Evolutionary conservation across 2,113 vertebrate genomes (phyloP).

Genomic region (Siniperca knerii): DNA sequence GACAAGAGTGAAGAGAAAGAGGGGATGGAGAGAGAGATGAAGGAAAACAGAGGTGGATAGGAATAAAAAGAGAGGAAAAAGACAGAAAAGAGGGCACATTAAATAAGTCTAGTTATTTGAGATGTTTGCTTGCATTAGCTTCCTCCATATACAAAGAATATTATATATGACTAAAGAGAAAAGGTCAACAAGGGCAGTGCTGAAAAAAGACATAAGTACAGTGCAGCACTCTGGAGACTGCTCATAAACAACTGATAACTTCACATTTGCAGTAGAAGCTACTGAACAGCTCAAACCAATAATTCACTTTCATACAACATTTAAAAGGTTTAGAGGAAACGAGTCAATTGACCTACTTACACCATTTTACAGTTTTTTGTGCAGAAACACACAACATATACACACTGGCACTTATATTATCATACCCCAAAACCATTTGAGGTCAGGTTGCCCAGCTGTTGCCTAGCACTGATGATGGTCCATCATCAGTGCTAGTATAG

Average conservation of each 20-base stretch:
- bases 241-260: background rate
- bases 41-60: background rate
- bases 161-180: background rate
- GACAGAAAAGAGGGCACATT: slow-evolving; percentile 33
- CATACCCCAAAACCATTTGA: slow-evolving; percentile 19
- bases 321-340: slow-evolving; percentile 2
- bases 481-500: background rate
- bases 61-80: background rate
- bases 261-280: background rate
- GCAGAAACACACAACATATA: background rate
- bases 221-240: background rate
- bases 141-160: background rate
- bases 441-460: background rate
- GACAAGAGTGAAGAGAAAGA: background rate
- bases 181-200: background rate
- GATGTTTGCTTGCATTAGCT: slow-evolving; percentile 2
- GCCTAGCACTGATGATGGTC: background rate
- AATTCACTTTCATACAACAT: slow-evolving; percentile 20
- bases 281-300: slow-evolving; percentile 2
- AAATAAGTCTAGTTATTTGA: background rate
- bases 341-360: background rate
- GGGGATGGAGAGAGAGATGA: background rate
- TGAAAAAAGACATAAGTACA: slow-evolving; percentile 16
- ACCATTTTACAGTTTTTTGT: background rate
- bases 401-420: background rate